A percentile compares a stretch with the other conserved stretches of the same genome.
These are phyloP conservation scores for Anastrepha ludens DNA, from an alignment of 1,140 invertebrate species.

Conservation along the genomic window DNA sequence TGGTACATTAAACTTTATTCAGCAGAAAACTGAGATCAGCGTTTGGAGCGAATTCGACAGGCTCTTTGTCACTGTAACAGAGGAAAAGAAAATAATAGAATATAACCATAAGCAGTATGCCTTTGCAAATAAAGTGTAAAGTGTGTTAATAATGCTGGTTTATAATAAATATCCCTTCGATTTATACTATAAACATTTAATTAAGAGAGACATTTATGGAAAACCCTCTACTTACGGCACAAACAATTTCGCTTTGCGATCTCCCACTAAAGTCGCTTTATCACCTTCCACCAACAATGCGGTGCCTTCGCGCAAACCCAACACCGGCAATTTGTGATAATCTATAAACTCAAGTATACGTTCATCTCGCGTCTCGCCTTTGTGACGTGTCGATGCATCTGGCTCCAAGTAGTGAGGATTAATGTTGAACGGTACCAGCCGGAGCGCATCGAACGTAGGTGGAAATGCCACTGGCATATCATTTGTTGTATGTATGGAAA, in stretches of 20 bases:
- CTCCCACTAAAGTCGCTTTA: slow-evolving; percentile 78
- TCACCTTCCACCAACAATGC: slow-evolving; percentile 80
- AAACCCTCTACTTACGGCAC: slow-evolving; percentile 76
- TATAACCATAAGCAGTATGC: neutral
- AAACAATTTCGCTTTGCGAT: slow-evolving; percentile 80
- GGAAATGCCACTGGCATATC: slow-evolving; percentile 91
- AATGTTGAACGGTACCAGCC: slow-evolving; percentile 88
- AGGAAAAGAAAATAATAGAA: slow-evolving; percentile 61
- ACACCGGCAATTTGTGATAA: slow-evolving; percentile 77
- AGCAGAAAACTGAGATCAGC: slow-evolving; percentile 79
- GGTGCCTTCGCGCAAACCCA: slow-evolving; percentile 84
- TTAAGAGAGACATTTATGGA: neutral
- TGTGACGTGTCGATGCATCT: slow-evolving; percentile 79
- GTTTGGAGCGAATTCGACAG: slow-evolving; percentile 76
- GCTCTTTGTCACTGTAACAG: slow-evolving; percentile 75
- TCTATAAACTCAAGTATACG: slow-evolving; percentile 82
- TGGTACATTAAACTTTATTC: neutral
- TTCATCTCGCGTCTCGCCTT: slow-evolving; percentile 85
- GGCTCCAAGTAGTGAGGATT: slow-evolving; percentile 89
- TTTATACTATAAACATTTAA: neutral
- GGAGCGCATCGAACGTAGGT: slow-evolving; percentile 83
- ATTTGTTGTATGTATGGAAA: slow-evolving; percentile 87
- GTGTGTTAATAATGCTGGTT: too few species aligned
- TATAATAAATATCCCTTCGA: slow-evolving; percentile 19
- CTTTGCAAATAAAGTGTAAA: too few species aligned